Percentiles rank a stretch among this genome's conserved stretches.
These are phyloP conservation scores for Chondrosia reniformis DNA, from an alignment of 37 sponge, comb jelly and placozoan genomes.

Conservation along the genomic window DNA sequence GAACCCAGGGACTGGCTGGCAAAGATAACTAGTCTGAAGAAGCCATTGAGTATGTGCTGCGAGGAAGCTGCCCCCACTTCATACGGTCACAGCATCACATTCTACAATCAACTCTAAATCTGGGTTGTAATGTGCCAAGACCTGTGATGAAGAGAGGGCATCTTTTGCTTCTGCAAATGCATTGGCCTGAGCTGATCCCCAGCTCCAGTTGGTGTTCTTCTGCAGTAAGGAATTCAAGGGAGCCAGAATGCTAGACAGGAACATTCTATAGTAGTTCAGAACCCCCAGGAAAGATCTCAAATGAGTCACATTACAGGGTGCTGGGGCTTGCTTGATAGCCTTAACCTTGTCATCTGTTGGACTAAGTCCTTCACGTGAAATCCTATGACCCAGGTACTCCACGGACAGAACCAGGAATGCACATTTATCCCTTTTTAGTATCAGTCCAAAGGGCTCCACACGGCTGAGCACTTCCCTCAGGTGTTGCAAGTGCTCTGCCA, in stretches of 20 bases:
- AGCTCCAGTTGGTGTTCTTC: neutral
- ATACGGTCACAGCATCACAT: neutral
- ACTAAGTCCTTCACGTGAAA: neutral
- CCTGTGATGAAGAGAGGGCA: neutral
- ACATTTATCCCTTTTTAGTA: neutral
- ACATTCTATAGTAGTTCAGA: neutral
- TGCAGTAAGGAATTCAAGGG: neutral
- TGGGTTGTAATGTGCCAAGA: neutral
- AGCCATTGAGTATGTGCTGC: neutral
- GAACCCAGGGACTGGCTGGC: neutral
- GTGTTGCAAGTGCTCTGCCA: conserved; percentile 12
- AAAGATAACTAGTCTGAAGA: neutral
- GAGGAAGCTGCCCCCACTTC: neutral
- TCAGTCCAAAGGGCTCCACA: neutral
- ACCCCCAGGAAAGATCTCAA: neutral
- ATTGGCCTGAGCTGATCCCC: neutral
- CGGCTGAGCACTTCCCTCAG: conserved; percentile 21
- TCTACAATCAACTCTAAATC: neutral
- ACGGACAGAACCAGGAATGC: neutral
- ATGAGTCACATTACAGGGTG: neutral
- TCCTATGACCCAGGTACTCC: conserved; percentile 2
- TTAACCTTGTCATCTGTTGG: neutral
- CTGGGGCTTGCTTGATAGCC: neutral
- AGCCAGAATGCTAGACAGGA: neutral
- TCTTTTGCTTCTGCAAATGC: neutral